These are phyloP conservation scores for Xestia c-nigrum DNA, from an alignment of 2,888 invertebrate species.

Conservation along the genomic window DNA sequence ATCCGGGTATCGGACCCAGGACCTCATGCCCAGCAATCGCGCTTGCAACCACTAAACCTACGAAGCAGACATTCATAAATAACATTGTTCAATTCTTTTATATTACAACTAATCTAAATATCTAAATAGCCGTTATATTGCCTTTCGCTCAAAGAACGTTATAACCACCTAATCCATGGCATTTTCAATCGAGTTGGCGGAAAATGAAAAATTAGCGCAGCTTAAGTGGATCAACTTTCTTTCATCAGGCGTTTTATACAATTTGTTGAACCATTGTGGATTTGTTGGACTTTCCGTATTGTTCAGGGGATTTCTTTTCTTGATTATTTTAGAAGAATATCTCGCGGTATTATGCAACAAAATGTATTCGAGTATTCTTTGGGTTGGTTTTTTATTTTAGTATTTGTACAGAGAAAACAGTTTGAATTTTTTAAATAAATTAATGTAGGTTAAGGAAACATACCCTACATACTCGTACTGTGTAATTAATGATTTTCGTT, in stretches of 20 bases:
- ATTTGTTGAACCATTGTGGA: constrained; percentile 2
- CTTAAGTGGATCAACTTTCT: constrained; percentile 29
- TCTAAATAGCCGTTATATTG: neutral
- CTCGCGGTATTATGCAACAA: neutral
- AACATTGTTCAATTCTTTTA: neutral
- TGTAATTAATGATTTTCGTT: constrained; percentile 42
- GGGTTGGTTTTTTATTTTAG: neutral
- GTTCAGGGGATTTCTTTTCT: neutral
- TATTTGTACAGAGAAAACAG: neutral
- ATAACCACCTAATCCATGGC: constrained; percentile 24
- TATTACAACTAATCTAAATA: neutral
- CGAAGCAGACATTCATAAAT: neutral
- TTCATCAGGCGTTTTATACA: neutral
- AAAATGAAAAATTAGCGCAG: constrained; percentile 36
- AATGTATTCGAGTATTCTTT: neutral
- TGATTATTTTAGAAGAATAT: neutral
- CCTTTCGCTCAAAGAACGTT: neutral
- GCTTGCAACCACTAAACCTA: neutral
- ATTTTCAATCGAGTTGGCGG: constrained; percentile 47
- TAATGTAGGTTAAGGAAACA: neutral
- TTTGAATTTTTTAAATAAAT: neutral
- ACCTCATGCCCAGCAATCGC: neutral
- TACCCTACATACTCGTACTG: neutral
- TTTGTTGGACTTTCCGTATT: neutral
- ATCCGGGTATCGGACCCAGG: neutral